phyloP scores from a whole-genome alignment of 2,113 vertebrate genomes.

The Setophaga petechia region DNA sequence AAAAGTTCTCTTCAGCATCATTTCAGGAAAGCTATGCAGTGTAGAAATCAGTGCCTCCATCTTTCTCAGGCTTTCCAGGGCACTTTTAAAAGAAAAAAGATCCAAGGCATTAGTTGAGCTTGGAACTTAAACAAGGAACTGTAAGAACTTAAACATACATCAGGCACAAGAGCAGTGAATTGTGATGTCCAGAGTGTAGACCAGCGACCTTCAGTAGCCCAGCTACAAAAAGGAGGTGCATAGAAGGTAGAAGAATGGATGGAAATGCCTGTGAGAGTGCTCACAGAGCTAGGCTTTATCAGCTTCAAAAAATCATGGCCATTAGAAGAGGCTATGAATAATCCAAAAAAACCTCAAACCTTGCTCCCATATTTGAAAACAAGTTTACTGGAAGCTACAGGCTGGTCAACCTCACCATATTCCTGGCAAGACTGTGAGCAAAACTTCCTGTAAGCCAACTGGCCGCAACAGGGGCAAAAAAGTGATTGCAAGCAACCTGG shows the following conservation, averaged over 20 bases:
- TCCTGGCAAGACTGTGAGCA: neutral
- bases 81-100: neutral
- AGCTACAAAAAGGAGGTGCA: neutral
- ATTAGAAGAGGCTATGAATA: neutral
- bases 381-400: neutral
- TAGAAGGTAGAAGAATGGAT: neutral
- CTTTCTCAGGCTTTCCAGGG: neutral
- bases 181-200: neutral
- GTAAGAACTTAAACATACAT: neutral
- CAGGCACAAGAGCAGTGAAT: neutral
- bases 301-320: neutral
- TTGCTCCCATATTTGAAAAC: neutral
- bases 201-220: neutral
- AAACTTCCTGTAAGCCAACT: neutral
- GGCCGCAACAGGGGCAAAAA: neutral
- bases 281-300: neutral
- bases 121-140: neutral
- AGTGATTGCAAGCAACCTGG: neutral
- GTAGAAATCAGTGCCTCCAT: neutral
- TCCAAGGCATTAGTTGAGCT: neutral
- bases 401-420: neutral
- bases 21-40: neutral
- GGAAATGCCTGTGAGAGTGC: neutral
- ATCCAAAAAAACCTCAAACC: accelerated
- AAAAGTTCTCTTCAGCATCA: neutral